phyloP scores from a whole-genome alignment of 1,140 invertebrate genomes.

The Drosophila sturtevanti region DNA sequence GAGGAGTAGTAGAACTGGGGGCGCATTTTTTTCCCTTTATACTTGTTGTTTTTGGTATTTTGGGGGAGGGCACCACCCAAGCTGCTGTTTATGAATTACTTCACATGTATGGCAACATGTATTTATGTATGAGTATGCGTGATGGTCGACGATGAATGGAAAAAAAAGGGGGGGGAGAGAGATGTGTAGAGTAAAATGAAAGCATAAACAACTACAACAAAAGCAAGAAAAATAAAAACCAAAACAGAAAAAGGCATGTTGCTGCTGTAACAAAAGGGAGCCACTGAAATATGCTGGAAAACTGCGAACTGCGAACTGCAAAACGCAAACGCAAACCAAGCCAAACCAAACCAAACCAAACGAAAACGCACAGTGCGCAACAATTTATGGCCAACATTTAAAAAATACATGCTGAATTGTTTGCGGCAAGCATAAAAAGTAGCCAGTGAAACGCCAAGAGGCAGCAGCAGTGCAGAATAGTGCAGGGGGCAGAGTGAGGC shows the following conservation, averaged over 20 bases:
- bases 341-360: conserved; percentile 57
- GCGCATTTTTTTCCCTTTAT: neutral
- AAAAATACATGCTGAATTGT: conserved; percentile 74
- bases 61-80: conserved; percentile 57
- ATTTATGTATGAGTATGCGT: conserved; percentile 71
- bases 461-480: neutral
- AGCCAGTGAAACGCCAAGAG: conserved; percentile 47
- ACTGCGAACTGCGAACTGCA: conserved; percentile 52
- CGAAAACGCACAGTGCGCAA: conserved; percentile 71
- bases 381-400: conserved; percentile 79
- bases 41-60: neutral
- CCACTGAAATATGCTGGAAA: conserved; percentile 73
- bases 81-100: conserved; percentile 78
- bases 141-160: neutral
- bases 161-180: neutral
- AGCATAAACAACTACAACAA: conserved; percentile 67
- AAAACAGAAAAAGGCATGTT: conserved; percentile 36
- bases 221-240: conserved; percentile 11
- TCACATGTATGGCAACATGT: conserved; percentile 66
- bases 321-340: conserved; percentile 43
- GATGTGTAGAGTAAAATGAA: conserved; percentile 51
- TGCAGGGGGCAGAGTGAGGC: neutral
- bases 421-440: conserved; percentile 78
- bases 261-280: conserved; percentile 68
- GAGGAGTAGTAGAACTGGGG: neutral